Conservation (phyloP, 2,797 vertebrate genomes). For the Megaceryle alcyon region DNA sequence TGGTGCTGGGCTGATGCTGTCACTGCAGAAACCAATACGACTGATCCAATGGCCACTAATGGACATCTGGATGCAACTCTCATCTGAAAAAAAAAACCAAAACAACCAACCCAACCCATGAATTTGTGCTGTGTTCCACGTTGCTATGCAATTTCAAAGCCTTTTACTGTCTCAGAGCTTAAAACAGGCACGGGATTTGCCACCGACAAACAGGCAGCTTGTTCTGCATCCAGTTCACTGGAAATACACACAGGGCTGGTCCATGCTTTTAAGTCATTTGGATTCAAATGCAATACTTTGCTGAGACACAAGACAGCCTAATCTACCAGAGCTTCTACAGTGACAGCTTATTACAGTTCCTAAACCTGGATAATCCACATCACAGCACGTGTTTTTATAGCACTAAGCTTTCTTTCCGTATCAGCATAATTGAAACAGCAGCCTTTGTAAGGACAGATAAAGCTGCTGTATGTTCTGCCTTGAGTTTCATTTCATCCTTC, state of each 20-base stretch:
- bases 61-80: neutral
- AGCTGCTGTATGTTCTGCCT: neutral
- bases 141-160: neutral
- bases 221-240: neutral
- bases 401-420: neutral
- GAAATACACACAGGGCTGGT: neutral
- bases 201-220: neutral
- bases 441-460: neutral
- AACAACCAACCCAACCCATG: neutral
- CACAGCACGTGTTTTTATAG: constrained; percentile 5
- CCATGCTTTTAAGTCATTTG: neutral
- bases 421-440: neutral
- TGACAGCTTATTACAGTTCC: constrained; percentile 4
- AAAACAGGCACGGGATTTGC: neutral
- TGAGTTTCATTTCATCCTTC: neutral
- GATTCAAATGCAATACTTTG: neutral
- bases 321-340: neutral
- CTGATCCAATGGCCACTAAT: neutral
- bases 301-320: neutral
- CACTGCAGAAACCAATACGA: neutral
- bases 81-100: too few species aligned
- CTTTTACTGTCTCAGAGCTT: neutral
- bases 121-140: neutral
- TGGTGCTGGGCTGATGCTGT: neutral
- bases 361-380: constrained; percentile 56